Percentiles rank a stretch among this genome's conserved stretches.
These are phyloP conservation scores for Laupala kohalensis DNA, from an alignment of 1,140 invertebrate genomes.

Conservation along the genomic window DNA sequence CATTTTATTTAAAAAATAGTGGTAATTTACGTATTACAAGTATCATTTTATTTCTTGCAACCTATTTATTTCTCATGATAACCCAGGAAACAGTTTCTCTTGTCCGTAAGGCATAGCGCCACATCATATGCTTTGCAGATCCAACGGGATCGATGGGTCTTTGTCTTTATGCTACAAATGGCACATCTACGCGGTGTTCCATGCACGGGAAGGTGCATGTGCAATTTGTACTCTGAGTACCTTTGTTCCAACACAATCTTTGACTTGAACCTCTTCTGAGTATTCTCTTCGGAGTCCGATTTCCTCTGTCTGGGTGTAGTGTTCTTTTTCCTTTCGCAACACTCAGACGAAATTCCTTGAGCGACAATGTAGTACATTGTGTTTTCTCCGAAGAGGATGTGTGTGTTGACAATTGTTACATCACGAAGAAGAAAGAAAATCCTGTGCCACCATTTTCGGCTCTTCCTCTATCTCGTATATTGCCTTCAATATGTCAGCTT, in stretches of 20 bases:
- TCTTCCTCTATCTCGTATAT: constrained; percentile 12
- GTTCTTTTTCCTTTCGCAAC: no score
- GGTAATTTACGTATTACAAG: no score
- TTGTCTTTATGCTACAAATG: not conserved
- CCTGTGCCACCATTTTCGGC: constrained; percentile 9
- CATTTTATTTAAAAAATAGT: no score
- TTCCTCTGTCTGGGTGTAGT: no score
- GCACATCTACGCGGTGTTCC: constrained; percentile 2
- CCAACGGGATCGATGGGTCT: constrained; percentile 7
- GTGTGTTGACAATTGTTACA: constrained; percentile 3
- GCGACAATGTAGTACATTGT: no score
- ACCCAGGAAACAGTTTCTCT: not conserved
- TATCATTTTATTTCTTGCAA: no score
- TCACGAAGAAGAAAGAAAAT: constrained; percentile 12
- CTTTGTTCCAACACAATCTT: not conserved
- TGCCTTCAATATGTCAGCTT: constrained; percentile 8
- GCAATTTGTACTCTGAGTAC: no score
- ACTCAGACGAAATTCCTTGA: no score
- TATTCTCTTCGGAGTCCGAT: no score
- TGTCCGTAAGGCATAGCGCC: not conserved
- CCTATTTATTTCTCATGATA: no score
- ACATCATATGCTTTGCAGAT: constrained; percentile 1
- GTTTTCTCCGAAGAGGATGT: constrained; percentile 5
- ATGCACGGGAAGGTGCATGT: not conserved
- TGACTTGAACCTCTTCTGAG: not conserved